Percentiles rank a stretch among this genome's conserved stretches.
phyloP scores from a whole-genome alignment of 2,113 vertebrate species.

The Grantiella picta region DNA sequence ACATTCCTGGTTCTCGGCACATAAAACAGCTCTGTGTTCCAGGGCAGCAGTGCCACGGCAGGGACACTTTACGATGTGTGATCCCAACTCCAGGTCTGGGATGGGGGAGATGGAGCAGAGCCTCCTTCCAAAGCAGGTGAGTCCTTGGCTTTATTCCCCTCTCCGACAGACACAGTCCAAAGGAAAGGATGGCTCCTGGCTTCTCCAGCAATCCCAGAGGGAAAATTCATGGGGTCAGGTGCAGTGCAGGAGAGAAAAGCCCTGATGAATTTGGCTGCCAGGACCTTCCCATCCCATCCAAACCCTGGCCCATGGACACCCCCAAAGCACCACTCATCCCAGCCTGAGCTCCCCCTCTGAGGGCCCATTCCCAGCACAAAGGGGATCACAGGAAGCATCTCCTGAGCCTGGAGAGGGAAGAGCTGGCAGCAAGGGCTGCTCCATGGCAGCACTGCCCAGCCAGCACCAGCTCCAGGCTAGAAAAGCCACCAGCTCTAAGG shows the following conservation, averaged over 20 bases:
- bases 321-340: not conserved
- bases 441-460: not conserved
- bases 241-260: not conserved
- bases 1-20: not conserved
- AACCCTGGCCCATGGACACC: fast-evolving
- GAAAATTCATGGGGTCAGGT: not conserved
- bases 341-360: too few relatives aligned
- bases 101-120: not conserved
- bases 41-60: not conserved
- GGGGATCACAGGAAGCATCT: not conserved
- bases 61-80: not conserved
- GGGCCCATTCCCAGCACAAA: not conserved
- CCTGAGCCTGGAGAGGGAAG: not conserved
- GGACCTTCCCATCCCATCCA: not conserved
- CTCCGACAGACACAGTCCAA: not conserved
- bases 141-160: not conserved
- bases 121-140: not conserved
- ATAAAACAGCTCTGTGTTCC: not conserved
- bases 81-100: not conserved
- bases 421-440: not conserved
- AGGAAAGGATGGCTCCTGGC: not conserved
- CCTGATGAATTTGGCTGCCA: not conserved
- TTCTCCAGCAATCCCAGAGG: not conserved
- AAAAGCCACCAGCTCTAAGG: not conserved
- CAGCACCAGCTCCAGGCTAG: not conserved